phyloP scores from a whole-genome alignment of 2,797 vertebrate genomes.

The Ctenopoma kingsleyae region DNA sequence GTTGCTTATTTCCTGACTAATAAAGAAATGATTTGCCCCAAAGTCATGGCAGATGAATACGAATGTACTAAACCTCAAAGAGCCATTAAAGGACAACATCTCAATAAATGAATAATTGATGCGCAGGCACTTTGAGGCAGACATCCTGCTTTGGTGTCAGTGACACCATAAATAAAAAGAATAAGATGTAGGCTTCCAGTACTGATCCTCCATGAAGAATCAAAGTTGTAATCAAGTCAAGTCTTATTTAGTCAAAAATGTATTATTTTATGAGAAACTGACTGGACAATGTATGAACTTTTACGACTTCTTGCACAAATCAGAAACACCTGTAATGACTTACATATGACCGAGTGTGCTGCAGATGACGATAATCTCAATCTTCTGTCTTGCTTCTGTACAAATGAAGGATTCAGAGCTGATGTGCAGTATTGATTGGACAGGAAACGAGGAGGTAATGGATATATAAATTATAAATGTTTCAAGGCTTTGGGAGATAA shows the following conservation, averaged over 20 bases:
- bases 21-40: background rate
- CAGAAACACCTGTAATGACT: background rate
- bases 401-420: conserved; percentile 19
- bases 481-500: background rate
- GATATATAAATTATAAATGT: conserved; percentile 51
- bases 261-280: background rate
- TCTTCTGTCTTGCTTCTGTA: too few species aligned
- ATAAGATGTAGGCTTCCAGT: too few species aligned
- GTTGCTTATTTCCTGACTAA: background rate
- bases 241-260: background rate
- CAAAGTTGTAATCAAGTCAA: too few species aligned
- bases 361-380: conserved; percentile 4
- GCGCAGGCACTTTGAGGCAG: background rate
- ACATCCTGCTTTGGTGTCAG: background rate
- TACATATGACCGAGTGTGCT: conserved; percentile 22
- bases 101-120: background rate
- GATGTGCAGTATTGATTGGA: conserved; percentile 53
- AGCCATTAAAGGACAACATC: background rate
- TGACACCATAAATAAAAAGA: too few species aligned
- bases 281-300: background rate
- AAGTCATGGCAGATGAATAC: background rate
- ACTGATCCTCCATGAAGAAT: too few species aligned
- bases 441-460: conserved; percentile 14
- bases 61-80: background rate
- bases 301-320: background rate